These are phyloP conservation scores for Diaphora mendica DNA, from an alignment of 2,888 invertebrate genomes.

Conservation along the genomic window DNA sequence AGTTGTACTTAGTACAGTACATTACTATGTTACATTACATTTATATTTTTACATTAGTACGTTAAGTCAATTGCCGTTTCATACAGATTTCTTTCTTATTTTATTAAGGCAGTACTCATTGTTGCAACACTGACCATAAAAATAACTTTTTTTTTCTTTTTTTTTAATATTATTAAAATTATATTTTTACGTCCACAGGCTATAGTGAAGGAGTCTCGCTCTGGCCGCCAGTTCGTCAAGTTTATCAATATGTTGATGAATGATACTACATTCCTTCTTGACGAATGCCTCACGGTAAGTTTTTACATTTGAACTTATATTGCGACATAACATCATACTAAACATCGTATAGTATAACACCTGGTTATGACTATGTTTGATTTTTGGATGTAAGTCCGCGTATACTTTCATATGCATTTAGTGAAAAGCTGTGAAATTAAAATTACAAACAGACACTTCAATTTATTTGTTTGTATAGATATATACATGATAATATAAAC, in stretches of 20 bases:
- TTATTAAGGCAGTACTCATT: neutral
- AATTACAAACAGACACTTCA: too few species aligned
- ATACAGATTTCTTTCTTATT: neutral
- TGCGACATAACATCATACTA: neutral
- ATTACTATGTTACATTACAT: too few species aligned
- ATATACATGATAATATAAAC: too few species aligned
- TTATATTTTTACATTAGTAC: too few species aligned
- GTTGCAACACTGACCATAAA: neutral
- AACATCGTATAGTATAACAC: neutral
- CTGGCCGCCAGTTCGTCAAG: constrained; percentile 97
- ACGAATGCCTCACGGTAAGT: constrained; percentile 91
- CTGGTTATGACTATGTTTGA: too few species aligned
- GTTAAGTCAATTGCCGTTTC: neutral
- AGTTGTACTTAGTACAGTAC: neutral
- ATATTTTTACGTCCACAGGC: constrained; percentile 77
- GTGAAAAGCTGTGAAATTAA: too few species aligned
- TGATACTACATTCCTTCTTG: constrained; percentile 98
- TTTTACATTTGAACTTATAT: neutral
- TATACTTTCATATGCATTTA: too few species aligned
- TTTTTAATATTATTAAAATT: too few species aligned
- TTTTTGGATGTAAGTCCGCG: too few species aligned
- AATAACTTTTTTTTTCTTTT: neutral
- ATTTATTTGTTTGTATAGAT: too few species aligned
- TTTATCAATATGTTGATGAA: constrained; percentile 99
- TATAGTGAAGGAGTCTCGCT: constrained; percentile 96